phyloP scores from a whole-genome alignment of 1,140 invertebrate species.

The Micrasema longulum region DNA sequence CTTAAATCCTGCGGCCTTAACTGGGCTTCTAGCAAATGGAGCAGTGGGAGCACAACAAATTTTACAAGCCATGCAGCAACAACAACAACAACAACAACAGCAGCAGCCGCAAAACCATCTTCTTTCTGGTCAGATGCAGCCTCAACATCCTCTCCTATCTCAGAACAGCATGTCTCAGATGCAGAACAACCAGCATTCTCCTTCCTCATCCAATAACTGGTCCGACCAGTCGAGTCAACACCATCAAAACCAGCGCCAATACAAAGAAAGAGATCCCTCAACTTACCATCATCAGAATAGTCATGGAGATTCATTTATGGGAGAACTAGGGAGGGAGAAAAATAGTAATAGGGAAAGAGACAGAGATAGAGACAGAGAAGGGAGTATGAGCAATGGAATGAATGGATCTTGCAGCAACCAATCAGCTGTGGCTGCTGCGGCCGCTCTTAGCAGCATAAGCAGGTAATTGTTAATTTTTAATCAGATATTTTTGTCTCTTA shows the following conservation, averaged over 20 bases:
- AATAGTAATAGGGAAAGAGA: conserved; percentile 60
- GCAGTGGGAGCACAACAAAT: conserved; percentile 73
- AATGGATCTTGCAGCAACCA: conserved; percentile 51
- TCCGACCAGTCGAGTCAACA: conserved; percentile 51
- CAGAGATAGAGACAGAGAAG: conserved; percentile 61
- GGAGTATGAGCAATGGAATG: conserved; percentile 53
- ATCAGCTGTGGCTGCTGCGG: conserved; percentile 50
- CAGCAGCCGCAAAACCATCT: conserved; percentile 53
- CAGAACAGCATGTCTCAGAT: conserved; percentile 26
- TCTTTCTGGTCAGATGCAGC: conserved; percentile 62
- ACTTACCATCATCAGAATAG: conserved; percentile 58
- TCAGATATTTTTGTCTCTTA: too few relatives aligned
- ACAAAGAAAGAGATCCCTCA: conserved; percentile 66
- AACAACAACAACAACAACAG: conserved; percentile 63
- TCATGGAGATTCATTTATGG: conserved; percentile 52
- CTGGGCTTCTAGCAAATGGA: conserved; percentile 77
- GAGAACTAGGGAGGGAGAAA: conserved; percentile 45
- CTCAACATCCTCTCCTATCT: conserved; percentile 55
- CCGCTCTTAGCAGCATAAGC: conserved; percentile 66
- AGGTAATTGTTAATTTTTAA: too few relatives aligned
- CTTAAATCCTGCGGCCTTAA: conserved; percentile 74
- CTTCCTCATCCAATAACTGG: conserved; percentile 51
- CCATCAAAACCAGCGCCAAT: conserved; percentile 62
- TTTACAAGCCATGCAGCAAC: conserved; percentile 74
- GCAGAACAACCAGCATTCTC: conserved; percentile 53